Percentiles rank a stretch among this genome's conserved stretches.
Evolutionary conservation across 2,888 invertebrate genomes (phyloP).

Genomic region (Drosophila ezoana): DNA sequence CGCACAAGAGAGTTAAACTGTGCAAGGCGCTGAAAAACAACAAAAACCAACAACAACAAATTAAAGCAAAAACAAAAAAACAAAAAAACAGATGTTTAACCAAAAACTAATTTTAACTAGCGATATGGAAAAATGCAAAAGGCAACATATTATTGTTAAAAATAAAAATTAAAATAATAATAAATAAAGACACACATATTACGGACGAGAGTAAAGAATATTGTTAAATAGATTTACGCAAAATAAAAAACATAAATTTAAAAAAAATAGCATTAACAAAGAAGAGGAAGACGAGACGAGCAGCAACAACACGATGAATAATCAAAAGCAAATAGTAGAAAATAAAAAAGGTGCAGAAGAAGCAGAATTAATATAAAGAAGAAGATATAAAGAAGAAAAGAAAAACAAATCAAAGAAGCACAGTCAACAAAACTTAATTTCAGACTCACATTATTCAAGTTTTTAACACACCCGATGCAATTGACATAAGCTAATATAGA

Average conservation of each 20-base stretch:
- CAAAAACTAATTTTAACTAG: conserved; percentile 77
- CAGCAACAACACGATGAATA: conserved; percentile 68
- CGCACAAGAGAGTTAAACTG: conserved; percentile 81
- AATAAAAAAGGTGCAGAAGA: conserved; percentile 47
- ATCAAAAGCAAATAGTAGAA: conserved; percentile 77
- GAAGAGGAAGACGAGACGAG: conserved; percentile 17
- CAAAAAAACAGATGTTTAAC: conserved; percentile 38
- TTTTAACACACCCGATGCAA: conserved; percentile 51
- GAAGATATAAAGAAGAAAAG: conserved; percentile 13
- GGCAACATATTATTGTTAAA: conserved; percentile 73
- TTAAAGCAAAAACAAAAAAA: conserved; percentile 14
- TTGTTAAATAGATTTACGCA: conserved; percentile 77
- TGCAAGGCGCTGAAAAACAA: conserved; percentile 79
- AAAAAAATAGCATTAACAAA: conserved; percentile 55
- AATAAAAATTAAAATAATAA: conserved; percentile 35
- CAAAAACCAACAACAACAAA: conserved; percentile 21
- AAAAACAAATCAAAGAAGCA: conserved; percentile 42
- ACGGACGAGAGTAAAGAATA: conserved; percentile 66
- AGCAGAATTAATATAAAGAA: conserved; percentile 32
- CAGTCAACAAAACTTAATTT: conserved; percentile 60
- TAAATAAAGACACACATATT: conserved; percentile 67
- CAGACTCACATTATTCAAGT: conserved; percentile 45
- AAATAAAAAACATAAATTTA: conserved; percentile 21
- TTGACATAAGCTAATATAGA: conserved; percentile 36
- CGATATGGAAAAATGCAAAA: conserved; percentile 64